Conservation (phyloP, 2,113 vertebrate species). For the Donacobius atricapilla region DNA sequence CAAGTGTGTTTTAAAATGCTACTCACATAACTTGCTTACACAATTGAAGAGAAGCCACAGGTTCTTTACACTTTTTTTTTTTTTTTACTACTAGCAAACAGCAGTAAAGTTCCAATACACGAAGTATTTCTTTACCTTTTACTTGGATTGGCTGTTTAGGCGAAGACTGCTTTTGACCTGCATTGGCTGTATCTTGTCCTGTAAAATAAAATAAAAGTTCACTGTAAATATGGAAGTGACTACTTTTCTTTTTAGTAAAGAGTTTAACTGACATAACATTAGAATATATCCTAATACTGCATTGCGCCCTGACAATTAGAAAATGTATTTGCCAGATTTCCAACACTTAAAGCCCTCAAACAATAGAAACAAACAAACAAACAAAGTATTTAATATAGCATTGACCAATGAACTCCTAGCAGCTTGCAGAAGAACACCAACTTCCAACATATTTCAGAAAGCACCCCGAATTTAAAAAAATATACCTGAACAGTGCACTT, state of each 20-base stretch:
- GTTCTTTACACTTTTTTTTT: neutral
- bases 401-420: neutral
- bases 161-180: conserved; percentile 65
- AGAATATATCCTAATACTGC: neutral
- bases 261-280: neutral
- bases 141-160: conserved; percentile 76
- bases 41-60: neutral
- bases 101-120: neutral
- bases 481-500: neutral
- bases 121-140: conserved; percentile 68
- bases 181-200: conserved; percentile 57
- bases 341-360: neutral
- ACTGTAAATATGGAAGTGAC: neutral
- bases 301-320: neutral
- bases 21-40: neutral
- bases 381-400: neutral
- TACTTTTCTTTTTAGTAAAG: neutral
- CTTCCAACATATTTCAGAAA: neutral
- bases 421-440: neutral
- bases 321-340: neutral
- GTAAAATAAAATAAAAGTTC: conserved; percentile 31
- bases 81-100: neutral
- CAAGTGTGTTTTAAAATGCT: neutral
- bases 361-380: neutral
- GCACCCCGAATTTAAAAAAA: neutral